Conservation (phyloP, 2,113 vertebrate genomes). For the Martes martes region DNA sequence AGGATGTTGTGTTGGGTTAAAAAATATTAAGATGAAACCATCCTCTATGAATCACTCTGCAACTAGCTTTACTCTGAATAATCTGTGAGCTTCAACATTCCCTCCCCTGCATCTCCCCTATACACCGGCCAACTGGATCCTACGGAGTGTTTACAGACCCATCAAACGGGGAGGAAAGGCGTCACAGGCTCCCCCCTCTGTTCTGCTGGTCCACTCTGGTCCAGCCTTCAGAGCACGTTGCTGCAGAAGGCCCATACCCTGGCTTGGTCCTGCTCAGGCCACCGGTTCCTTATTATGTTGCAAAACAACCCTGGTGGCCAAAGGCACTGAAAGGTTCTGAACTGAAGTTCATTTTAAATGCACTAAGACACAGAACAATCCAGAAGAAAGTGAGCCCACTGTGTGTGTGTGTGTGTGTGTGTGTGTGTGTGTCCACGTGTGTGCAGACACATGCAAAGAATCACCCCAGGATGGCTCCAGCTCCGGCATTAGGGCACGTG, state of each 20-base stretch:
- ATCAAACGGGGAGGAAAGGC: accelerated
- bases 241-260: accelerated
- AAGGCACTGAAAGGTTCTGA: neutral
- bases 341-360: neutral
- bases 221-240: neutral
- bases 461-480: neutral
- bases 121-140: accelerated
- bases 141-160: neutral
- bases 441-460: neutral
- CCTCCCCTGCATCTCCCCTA: neutral
- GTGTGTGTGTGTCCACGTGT: accelerated
- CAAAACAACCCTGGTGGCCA: neutral
- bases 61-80: neutral
- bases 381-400: neutral
- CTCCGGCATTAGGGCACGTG: accelerated
- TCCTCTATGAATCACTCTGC: neutral
- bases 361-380: neutral
- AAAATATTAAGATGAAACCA: neutral
- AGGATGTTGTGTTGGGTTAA: neutral
- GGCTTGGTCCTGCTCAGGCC: accelerated
- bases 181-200: accelerated
- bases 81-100: neutral
- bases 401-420: too few species aligned
- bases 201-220: too few species aligned
- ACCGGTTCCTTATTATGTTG: accelerated